Percentiles rank a stretch among this genome's conserved stretches.
Evolutionary conservation across 2,113 vertebrate genomes (phyloP).

Genomic region (Chinchilla lanigera): DNA sequence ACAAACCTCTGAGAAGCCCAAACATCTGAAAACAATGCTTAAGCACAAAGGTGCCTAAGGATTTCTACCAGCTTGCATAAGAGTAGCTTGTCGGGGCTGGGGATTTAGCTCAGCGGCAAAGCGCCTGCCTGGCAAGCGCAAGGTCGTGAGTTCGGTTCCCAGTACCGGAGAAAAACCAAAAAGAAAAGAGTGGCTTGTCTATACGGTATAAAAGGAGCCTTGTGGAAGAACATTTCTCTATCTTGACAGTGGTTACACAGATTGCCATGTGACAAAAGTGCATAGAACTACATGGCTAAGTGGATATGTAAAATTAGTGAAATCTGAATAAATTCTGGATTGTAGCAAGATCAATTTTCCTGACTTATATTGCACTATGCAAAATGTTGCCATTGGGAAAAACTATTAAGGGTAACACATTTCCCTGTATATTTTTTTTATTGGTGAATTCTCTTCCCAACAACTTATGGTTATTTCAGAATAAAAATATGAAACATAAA

Average conservation of each 20-base stretch:
- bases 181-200: neutral
- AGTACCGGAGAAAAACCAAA: no score
- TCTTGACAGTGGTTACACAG: neutral
- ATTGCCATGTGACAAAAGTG: neutral
- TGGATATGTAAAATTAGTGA: neutral
- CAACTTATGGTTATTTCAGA: slow-evolving; percentile 15
- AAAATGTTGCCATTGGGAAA: neutral
- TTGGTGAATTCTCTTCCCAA: neutral
- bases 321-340: neutral
- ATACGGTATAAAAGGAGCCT: neutral
- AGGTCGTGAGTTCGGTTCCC: no score
- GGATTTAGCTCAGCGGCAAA: no score
- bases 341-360: neutral
- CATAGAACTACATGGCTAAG: neutral
- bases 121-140: no score
- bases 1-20: slow-evolving; percentile 1
- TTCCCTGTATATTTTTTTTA: neutral
- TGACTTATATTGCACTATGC: neutral
- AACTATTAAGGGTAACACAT: neutral
- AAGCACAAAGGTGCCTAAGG: neutral
- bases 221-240: neutral
- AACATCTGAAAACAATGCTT: neutral
- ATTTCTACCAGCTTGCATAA: neutral
- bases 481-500: slow-evolving; percentile 28
- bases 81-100: no score